Conservation (phyloP, 2,888 invertebrate species). For the Biston betularia region DNA sequence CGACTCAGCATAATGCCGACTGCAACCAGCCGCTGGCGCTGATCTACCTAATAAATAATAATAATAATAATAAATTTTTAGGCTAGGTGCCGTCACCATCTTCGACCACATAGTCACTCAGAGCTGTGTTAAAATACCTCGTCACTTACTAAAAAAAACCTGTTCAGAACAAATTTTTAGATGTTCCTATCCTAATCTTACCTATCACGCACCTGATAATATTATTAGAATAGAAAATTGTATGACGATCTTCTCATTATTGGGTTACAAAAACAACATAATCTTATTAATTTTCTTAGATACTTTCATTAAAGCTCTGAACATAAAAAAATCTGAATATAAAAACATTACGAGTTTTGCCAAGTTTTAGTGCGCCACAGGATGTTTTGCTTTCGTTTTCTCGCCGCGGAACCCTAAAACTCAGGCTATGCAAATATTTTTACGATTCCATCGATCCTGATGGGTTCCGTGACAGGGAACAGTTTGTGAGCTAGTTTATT, state of each 20-base stretch:
- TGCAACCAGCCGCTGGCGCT: too few species aligned
- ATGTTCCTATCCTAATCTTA: neutral
- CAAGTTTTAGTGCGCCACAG: slow-evolving; percentile 8
- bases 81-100: too few species aligned
- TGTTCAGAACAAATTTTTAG: too few species aligned
- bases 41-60: too few species aligned
- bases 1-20: too few species aligned
- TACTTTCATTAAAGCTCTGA: slow-evolving; percentile 10
- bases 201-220: neutral
- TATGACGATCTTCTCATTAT: neutral
- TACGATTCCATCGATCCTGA: slow-evolving; percentile 56
- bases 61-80: too few species aligned
- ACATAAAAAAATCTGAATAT: too few species aligned
- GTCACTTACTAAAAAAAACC: too few species aligned
- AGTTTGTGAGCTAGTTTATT: slow-evolving; percentile 65
- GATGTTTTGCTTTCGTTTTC: slow-evolving; percentile 10
- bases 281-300: slow-evolving; percentile 3
- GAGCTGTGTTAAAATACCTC: too few species aligned
- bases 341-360: slow-evolving; percentile 21
- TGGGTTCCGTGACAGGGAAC: slow-evolving; percentile 64
- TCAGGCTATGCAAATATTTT: slow-evolving; percentile 59
- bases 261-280: slow-evolving; percentile 21
- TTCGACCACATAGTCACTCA: too few species aligned
- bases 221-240: neutral
- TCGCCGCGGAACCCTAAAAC: slow-evolving; percentile 47